phyloP scores from a whole-genome alignment of 2,888 invertebrate species.

The Archips xylosteana region DNA sequence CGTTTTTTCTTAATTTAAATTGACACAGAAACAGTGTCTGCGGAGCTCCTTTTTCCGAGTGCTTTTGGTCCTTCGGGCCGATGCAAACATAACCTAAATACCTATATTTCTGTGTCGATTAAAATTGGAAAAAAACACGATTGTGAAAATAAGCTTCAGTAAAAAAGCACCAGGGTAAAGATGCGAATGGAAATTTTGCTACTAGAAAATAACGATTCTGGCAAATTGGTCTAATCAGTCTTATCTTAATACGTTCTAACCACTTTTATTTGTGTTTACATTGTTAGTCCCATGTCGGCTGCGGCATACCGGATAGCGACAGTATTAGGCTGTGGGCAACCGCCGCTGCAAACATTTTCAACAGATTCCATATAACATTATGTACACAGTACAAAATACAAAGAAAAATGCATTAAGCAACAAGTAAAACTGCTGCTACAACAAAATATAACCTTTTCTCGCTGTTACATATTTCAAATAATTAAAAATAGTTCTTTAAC shows the following conservation, averaged over 20 bases:
- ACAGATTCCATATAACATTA: conserved; percentile 41
- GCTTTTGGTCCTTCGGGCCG: too few relatives aligned
- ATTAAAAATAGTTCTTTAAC: not conserved
- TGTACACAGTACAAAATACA: conserved; percentile 48
- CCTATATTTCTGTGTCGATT: too few relatives aligned
- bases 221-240: too few relatives aligned
- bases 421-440: conserved; percentile 46
- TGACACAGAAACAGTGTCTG: too few relatives aligned
- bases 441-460: not conserved
- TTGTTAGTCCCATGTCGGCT: not conserved
- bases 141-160: too few relatives aligned
- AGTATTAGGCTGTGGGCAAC: conserved; percentile 42
- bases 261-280: not conserved
- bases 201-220: too few relatives aligned
- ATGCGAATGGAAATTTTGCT: too few relatives aligned
- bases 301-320: conserved; percentile 22
- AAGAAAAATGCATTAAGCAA: conserved; percentile 52
- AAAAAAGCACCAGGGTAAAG: too few relatives aligned
- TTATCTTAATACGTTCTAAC: not conserved
- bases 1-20: too few relatives aligned
- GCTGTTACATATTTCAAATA: conserved; percentile 12
- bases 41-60: too few relatives aligned
- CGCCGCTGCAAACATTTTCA: not conserved
- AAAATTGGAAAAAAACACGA: too few relatives aligned
- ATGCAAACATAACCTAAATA: too few relatives aligned